Conservation (phyloP, 2,888 invertebrate species). For the Ellobium chinense region DNA sequence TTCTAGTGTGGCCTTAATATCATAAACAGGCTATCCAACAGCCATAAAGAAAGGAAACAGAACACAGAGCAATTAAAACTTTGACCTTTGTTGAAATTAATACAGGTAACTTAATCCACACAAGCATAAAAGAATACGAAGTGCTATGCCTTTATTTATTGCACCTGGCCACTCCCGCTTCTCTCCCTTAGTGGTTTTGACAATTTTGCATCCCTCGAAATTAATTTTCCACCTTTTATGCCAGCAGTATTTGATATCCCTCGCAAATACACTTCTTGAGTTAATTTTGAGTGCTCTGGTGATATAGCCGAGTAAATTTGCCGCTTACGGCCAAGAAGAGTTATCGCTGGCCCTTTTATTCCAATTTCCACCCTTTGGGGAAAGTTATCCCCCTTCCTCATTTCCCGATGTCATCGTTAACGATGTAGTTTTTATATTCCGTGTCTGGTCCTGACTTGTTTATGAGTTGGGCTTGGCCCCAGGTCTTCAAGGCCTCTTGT, state of each 20-base stretch:
- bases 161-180: conserved; percentile 8
- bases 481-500: background rate
- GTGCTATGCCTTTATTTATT: background rate
- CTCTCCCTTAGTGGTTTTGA: conserved; percentile 2
- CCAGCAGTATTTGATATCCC: background rate
- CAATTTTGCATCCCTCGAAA: background rate
- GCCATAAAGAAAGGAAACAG: no score
- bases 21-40: no score
- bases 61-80: background rate
- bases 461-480: background rate
- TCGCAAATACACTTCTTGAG: background rate
- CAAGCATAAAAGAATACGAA: background rate
- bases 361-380: background rate
- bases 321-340: background rate
- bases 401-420: conserved; percentile 18
- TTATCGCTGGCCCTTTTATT: conserved; percentile 14
- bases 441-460: background rate
- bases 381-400: conserved; percentile 20
- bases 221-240: background rate
- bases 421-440: conserved; percentile 18
- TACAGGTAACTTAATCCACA: background rate
- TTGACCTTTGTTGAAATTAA: background rate
- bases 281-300: background rate
- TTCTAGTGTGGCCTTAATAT: no score
- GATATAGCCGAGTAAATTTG: conserved; percentile 13